Conservation (phyloP, 2,113 vertebrate genomes). For the Halcyon senegalensis region DNA sequence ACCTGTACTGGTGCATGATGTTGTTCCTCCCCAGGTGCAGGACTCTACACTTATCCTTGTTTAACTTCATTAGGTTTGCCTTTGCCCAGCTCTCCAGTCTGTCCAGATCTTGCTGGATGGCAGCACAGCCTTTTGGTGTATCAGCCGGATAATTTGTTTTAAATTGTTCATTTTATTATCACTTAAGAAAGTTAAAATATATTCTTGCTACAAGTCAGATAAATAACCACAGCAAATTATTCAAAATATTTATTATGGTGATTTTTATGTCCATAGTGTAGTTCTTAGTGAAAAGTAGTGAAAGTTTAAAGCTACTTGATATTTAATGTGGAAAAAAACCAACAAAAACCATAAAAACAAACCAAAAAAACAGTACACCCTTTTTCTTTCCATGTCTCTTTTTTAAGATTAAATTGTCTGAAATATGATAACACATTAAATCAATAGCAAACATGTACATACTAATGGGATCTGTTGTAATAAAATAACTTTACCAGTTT, state of each 20-base stretch:
- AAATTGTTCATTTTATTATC: not conserved
- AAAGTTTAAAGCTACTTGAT: not conserved
- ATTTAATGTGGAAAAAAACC: not conserved
- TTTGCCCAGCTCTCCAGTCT: too few relatives aligned
- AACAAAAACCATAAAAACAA: not conserved
- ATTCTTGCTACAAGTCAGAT: not conserved
- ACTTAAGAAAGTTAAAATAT: not conserved
- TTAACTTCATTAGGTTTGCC: too few relatives aligned
- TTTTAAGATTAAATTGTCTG: not conserved
- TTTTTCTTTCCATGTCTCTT: not conserved
- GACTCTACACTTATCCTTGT: too few relatives aligned
- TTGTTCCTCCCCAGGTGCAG: too few relatives aligned
- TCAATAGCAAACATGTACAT: not conserved
- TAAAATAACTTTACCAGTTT: not conserved
- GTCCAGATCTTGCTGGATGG: too few relatives aligned
- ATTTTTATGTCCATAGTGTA: not conserved
- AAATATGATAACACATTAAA: not conserved
- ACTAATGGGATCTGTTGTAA: not conserved
- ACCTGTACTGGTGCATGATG: too few relatives aligned
- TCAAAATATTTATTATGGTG: not conserved
- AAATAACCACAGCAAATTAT: not conserved
- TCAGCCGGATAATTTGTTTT: not conserved
- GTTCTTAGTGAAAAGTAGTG: not conserved
- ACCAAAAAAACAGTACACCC: not conserved
- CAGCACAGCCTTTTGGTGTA: too few relatives aligned